Base-by-base conservation (phyloP, 2,888 invertebrate species). In the Sympetrum striolatum region DNA sequence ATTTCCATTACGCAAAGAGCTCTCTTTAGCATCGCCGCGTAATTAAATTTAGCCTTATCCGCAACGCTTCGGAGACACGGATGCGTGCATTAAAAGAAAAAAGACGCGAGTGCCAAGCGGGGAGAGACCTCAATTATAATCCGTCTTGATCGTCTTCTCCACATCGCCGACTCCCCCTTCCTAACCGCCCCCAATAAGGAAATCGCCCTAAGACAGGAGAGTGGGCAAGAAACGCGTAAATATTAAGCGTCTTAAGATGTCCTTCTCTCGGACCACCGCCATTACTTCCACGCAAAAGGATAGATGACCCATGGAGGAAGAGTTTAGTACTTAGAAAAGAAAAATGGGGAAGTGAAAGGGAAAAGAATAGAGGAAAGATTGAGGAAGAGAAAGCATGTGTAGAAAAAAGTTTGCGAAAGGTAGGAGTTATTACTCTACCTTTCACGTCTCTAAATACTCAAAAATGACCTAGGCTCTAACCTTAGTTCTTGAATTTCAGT, bases 41-140 rank as follows among this genome's bases (percentile, higher is more conserved):
- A 82, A 82, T 82, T 82, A 58, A 82, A 82, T 82, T 82, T 82
- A 82, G 82, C 15, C 58, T 58, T 53, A 25, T 25, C 44, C 81
- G n/a, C 48, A 44, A 18, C 31, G 48, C 81, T 25, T n/a, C 6
- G 44, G 81, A 81, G 39, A 48, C 15, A 25, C 44, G 81, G 48
- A 81, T 44, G 25, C 48, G 25, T 48, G 25, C 48, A 31, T 48
- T 44, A 44, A 73, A 53, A 73, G 6, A 35, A 35, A 82, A 53
- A 48, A 82, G 8, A 48, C 25, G 48, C 31, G 53, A n/a, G 25
- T 58, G 58, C 18, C 58, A 18, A 35, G 35, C 82, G 86, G 37
- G 58, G 53, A 37, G 82, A 82, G 82, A 37, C 86, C 60, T 22
- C 37, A 86, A 86, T 82, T 58, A 82, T 48, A 86, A 60, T 86